Evolutionary conservation across 2,797 vertebrate genomes (phyloP).

Genomic region (Graptemys geographica): DNA sequence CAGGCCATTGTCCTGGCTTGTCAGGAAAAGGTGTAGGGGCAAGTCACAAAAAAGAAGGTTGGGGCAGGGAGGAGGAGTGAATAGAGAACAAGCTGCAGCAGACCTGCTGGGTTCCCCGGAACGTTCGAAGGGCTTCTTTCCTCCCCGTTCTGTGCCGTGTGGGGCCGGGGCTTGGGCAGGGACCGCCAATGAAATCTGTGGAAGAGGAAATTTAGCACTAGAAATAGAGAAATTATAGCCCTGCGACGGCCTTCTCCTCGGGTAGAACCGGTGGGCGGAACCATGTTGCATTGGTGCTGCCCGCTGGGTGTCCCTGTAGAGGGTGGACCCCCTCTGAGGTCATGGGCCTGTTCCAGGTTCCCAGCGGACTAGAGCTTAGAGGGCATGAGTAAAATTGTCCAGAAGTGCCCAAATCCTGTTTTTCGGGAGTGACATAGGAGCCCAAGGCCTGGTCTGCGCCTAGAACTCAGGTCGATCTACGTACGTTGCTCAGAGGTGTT

Average conservation of each 20-base stretch:
- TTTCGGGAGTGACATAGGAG: neutral
- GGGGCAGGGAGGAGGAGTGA: neutral
- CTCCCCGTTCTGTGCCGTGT: neutral
- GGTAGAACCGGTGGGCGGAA: neutral
- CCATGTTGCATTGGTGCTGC: neutral
- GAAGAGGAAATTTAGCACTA: neutral
- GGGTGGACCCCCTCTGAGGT: neutral
- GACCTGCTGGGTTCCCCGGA: neutral
- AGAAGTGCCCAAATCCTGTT: neutral
- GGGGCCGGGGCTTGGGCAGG: neutral
- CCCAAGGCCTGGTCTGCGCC: no score
- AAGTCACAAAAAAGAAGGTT: neutral
- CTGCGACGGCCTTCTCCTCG: no score
- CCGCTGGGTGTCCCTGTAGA: neutral
- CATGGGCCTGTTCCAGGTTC: neutral
- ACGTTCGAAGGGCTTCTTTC: rapidly evolving
- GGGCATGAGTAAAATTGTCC: neutral
- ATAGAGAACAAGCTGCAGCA: neutral
- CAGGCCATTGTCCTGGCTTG: neutral
- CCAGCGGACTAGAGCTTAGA: no score
- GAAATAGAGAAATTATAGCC: neutral
- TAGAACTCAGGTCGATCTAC: neutral
- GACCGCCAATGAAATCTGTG: neutral
- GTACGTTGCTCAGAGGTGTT: neutral
- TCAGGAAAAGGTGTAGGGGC: neutral